These are phyloP conservation scores for Drosophila pseudoananassae DNA, from an alignment of 1,140 invertebrate species.

Conservation along the genomic window DNA sequence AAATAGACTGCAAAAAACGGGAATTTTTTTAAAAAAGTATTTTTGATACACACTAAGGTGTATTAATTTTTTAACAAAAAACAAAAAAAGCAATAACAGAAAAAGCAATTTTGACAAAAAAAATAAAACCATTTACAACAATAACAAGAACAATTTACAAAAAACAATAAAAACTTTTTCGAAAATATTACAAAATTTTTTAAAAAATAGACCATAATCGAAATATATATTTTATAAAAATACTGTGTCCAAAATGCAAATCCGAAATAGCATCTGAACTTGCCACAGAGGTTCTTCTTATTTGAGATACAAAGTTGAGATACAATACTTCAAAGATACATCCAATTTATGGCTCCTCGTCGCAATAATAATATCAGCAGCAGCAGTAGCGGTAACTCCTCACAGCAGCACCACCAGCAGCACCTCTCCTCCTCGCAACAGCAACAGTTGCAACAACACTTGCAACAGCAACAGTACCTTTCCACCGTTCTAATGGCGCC, in stretches of 20 bases:
- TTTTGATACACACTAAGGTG: slow-evolving; percentile 34
- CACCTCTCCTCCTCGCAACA: slow-evolving; percentile 48
- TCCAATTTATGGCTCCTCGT: slow-evolving; percentile 79
- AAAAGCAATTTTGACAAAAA: slow-evolving; percentile 11
- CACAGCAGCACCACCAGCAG: slow-evolving; percentile 50
- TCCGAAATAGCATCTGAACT: slow-evolving; percentile 23
- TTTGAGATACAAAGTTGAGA: not conserved
- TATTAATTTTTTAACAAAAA: slow-evolving; percentile 8
- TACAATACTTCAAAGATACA: not conserved
- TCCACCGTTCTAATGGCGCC: slow-evolving; percentile 57
- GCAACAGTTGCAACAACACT: slow-evolving; percentile 36
- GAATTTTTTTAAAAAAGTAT: slow-evolving; percentile 38
- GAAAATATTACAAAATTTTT: not conserved
- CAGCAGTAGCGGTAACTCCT: slow-evolving; percentile 23
- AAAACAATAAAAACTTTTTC: not conserved
- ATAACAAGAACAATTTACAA: not conserved
- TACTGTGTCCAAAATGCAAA: slow-evolving; percentile 1
- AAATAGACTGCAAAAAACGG: slow-evolving; percentile 29
- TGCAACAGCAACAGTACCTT: slow-evolving; percentile 45
- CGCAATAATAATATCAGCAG: slow-evolving; percentile 55
- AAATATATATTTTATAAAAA: slow-evolving; percentile 29
- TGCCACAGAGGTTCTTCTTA: not conserved
- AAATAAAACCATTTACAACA: not conserved
- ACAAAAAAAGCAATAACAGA: slow-evolving; percentile 11
- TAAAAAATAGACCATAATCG: slow-evolving; percentile 8